Evolutionary conservation across 2,888 invertebrate species (phyloP).

Genomic region (Trachelus stipa): DNA sequence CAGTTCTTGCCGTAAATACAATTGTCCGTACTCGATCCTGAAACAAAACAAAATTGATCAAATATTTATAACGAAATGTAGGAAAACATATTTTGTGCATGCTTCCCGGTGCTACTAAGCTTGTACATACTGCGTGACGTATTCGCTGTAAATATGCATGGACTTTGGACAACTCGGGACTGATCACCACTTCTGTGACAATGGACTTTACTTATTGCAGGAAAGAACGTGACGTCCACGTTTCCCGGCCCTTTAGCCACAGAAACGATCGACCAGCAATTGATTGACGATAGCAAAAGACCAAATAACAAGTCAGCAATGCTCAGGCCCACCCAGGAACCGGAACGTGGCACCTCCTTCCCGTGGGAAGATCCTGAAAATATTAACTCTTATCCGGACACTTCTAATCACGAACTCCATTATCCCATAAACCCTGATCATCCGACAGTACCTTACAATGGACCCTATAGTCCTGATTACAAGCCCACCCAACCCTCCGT

Average conservation of each 20-base stretch:
- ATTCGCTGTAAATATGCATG: slow-evolving; percentile 56
- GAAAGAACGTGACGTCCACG: slow-evolving; percentile 57
- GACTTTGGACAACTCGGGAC: slow-evolving; percentile 32
- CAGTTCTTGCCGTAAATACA: neutral
- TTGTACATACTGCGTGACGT: slow-evolving; percentile 34
- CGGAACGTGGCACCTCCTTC: slow-evolving; percentile 31
- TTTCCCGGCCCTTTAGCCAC: slow-evolving; percentile 51
- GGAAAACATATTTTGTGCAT: slow-evolving; percentile 34
- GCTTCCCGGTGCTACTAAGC: slow-evolving; percentile 34
- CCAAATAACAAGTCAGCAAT: slow-evolving; percentile 48
- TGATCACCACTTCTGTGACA: slow-evolving; percentile 40
- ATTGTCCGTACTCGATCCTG: neutral
- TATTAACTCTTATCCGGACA: slow-evolving; percentile 14
- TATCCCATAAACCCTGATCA: slow-evolving; percentile 62
- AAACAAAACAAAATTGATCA: neutral
- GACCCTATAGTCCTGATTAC: slow-evolving; percentile 67
- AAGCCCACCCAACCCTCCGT: slow-evolving; percentile 53
- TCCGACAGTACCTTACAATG: slow-evolving; percentile 62
- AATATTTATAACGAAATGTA: neutral
- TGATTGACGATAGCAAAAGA: slow-evolving; percentile 44
- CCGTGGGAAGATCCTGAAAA: slow-evolving; percentile 31
- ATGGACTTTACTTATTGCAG: slow-evolving; percentile 61
- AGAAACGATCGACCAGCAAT: slow-evolving; percentile 41
- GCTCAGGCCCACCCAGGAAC: slow-evolving; percentile 40
- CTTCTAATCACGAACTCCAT: slow-evolving; percentile 38